Evolutionary conservation across 2,113 vertebrate species (phyloP), one percentile per base, ranked within the genome.

Genomic region (Steatornis caripensis): DNA sequence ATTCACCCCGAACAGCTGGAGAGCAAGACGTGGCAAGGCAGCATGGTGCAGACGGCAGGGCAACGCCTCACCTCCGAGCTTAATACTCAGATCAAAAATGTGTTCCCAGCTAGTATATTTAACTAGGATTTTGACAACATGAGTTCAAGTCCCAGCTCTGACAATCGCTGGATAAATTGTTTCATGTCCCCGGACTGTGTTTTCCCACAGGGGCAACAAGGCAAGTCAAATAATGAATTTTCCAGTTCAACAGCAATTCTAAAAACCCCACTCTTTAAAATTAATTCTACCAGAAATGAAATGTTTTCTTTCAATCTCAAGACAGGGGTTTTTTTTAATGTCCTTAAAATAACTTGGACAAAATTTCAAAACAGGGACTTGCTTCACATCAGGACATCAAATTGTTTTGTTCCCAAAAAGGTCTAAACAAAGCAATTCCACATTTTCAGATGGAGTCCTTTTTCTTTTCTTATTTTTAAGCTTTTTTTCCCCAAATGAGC

Each of bases 211-310:
- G 93, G 48, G 24, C 90, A 68, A 58, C 65, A 68, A 90, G 70
- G 70, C 34, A 43, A 90, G 65, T 41, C 14, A 83, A 92, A 68
- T 87, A 78, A 92, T 92, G 93, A 78, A 83, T 90, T 92, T 93
- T 95, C 90, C 93, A 89, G 77, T 62, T 79, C 90, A 78, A 29
- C 86, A 68, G 65, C 77, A 72, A 46, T 68, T 78, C 76, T 81
- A 34, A 78, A 90, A 77, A 65, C 45, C 23, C 29, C 16, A 39
- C 70, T 41, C 82, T 85, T 80, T 82, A 49, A 72, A 68, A 83
- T 89, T 89, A 89, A 82, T 76, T 88, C 91, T 65, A 84, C 68
- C 84, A 70, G 51, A 90, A 84, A 84, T 71, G 62, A 90, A 76
- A 80, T 51, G 83, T 87, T 95, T 93, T 87, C 87, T 83, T 93